Base-by-base conservation (phyloP, 2,888 invertebrate species). In the Lysandra coridon region DNA sequence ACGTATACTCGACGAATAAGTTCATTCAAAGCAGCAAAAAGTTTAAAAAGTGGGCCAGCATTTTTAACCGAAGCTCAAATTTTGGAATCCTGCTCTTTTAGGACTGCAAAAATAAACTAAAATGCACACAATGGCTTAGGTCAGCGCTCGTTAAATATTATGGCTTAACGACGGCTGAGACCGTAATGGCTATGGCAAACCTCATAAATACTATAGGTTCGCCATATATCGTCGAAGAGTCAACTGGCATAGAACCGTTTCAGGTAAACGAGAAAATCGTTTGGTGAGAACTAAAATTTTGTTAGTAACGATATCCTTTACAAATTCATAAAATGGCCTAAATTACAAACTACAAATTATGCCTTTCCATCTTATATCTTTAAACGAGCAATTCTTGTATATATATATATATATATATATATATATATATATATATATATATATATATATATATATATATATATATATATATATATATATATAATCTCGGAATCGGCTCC, bases 61-160 rank as follows among this genome's bases (percentile, higher is more conserved):
- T 64, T 64, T 64, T 2, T 3, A 64, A 4, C 64, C 64, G 1
- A 2, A 64, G 30, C 30, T 30, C 1, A 30, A 64, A 10, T 64
- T 30, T 12, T 10, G 64, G 30, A 30, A 10, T 3, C 64, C 69
- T 33, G 69, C 69, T 37, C 12, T 69, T 69, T 69, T 69, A 37
- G 69, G 69, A 14, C 33, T 33, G 69, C 69, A 33, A 69, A 69
- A 69, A 69, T 64, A 69, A 69, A 69, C 69, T 69, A 17, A 69
- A 69, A 69, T 69, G 69, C 33, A 69, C 69, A 69, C 4, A 69
- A 69, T 69, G 69, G 69, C 69, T 69, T 69, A 69, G 69, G 69
- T 69, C 69, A 37, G 69, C 69, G 69, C 69, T 69, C 69, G 69
- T 69, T 69, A 37, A 69, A 69, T 33, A 69, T 69, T 37, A 69